Evolutionary conservation across 2,888 invertebrate species (phyloP).

Genomic region (Limnephilus lunatus): DNA sequence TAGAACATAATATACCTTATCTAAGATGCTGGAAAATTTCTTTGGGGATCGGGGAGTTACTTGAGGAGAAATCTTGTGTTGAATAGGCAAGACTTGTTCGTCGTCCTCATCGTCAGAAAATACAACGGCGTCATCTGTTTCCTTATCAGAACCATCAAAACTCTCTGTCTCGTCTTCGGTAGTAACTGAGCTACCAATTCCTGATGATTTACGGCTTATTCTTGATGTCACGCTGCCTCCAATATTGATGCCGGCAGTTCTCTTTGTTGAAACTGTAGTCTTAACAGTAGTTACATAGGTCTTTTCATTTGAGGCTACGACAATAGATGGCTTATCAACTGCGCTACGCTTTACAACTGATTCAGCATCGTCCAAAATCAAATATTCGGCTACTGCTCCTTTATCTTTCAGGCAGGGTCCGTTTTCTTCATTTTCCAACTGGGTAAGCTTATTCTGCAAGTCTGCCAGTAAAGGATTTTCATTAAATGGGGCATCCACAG

Average conservation of each 20-base stretch:
- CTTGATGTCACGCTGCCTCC: conserved; percentile 57
- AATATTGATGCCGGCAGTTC: conserved; percentile 56
- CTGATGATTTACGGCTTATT: conserved; percentile 60
- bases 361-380: conserved; percentile 69
- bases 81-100: conserved; percentile 18
- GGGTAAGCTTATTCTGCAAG: conserved; percentile 54
- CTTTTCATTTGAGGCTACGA: not conserved
- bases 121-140: conserved; percentile 78
- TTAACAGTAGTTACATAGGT: not conserved
- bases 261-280: conserved; percentile 25
- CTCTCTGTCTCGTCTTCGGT: conserved; percentile 75
- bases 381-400: conserved; percentile 70
- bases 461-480: conserved; percentile 56
- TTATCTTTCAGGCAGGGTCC: conserved; percentile 67
- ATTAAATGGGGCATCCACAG: conserved; percentile 12
- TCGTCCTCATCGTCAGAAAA: conserved; percentile 78
- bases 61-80: conserved; percentile 60
- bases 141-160: conserved; percentile 80
- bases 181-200: conserved; percentile 56
- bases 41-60: conserved; percentile 66
- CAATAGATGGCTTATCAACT: not conserved
- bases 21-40: conserved; percentile 44
- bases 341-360: not conserved
- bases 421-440: conserved; percentile 61
- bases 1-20: conserved; percentile 55